Evolutionary conservation across 2,888 invertebrate species (phyloP).

Genomic region (Hydroisotoma schaefferi): DNA sequence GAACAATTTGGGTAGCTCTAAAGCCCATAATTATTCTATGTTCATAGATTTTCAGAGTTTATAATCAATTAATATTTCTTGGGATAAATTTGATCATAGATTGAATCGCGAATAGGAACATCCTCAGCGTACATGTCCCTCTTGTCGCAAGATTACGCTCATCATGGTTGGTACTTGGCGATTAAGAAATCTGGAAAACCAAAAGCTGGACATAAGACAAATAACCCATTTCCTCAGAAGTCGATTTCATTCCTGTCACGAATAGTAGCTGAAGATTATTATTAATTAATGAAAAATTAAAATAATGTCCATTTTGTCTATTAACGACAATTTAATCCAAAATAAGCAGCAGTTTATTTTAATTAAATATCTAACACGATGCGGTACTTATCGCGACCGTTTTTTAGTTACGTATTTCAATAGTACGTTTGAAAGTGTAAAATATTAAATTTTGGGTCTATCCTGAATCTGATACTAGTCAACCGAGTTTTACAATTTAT

Average conservation of each 20-base stretch:
- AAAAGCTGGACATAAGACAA: conserved; percentile 59
- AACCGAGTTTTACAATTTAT: no score
- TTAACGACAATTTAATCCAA: no score
- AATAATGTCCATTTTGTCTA: no score
- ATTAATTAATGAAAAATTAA: no score
- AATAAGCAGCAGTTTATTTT: no score
- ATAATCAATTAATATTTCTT: not conserved
- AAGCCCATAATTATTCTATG: not conserved
- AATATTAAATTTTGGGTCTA: no score
- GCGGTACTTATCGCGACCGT: no score
- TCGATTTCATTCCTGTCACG: conserved; percentile 60
- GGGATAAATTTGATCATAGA: conserved; percentile 12
- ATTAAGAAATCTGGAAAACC: conserved; percentile 62
- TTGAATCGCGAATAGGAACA: conserved; percentile 40
- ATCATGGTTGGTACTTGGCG: conserved; percentile 59
- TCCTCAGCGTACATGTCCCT: conserved; percentile 57
- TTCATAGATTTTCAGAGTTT: not conserved
- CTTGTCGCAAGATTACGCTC: conserved; percentile 58
- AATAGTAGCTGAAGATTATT: conserved; percentile 36
- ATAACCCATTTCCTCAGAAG: conserved; percentile 57
- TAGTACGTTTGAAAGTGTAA: no score
- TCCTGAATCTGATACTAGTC: no score
- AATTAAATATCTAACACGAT: no score
- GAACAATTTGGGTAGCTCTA: conserved; percentile 42
- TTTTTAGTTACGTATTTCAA: no score